A percentile compares a stretch with the other conserved stretches of the same genome.
These are phyloP conservation scores for Limnephilus rhombicus DNA, from an alignment of 2,888 invertebrate species.

Conservation along the genomic window DNA sequence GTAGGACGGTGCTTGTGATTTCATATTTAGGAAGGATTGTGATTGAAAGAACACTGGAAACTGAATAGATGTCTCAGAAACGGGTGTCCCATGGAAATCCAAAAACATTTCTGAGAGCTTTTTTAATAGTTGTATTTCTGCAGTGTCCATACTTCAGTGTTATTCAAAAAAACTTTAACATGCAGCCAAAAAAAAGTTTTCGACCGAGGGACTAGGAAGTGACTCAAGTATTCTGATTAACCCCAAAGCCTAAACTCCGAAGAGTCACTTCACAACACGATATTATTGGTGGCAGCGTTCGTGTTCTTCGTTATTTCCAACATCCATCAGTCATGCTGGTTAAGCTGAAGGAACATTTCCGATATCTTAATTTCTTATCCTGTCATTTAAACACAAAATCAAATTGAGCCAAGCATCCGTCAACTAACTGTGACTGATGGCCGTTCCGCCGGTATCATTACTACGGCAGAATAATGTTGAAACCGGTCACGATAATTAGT, in stretches of 20 bases:
- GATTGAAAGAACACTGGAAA: too few species aligned
- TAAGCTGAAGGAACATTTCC: conserved; percentile 14
- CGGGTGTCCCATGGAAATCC: too few species aligned
- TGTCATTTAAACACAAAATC: conserved; percentile 26
- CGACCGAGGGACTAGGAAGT: background rate
- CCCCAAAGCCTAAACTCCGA: background rate
- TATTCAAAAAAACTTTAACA: background rate
- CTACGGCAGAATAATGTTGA: background rate
- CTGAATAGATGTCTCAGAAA: too few species aligned
- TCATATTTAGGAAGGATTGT: too few species aligned
- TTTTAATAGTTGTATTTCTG: background rate
- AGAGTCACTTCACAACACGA: background rate
- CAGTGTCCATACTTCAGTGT: background rate
- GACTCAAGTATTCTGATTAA: background rate
- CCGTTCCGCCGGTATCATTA: background rate
- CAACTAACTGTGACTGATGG: conserved; percentile 8
- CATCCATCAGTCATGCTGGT: conserved; percentile 26
- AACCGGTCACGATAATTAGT: conserved; percentile 13
- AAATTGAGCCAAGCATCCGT: conserved; percentile 18
- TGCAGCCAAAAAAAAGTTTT: background rate
- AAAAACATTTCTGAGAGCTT: too few species aligned
- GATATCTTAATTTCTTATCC: conserved; percentile 19
- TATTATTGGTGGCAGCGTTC: background rate
- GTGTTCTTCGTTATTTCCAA: background rate
- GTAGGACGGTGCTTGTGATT: too few species aligned